These are phyloP conservation scores for Macrotrachela quadricornifera DNA, from an alignment of 1,140 invertebrate genomes.

Conservation along the genomic window DNA sequence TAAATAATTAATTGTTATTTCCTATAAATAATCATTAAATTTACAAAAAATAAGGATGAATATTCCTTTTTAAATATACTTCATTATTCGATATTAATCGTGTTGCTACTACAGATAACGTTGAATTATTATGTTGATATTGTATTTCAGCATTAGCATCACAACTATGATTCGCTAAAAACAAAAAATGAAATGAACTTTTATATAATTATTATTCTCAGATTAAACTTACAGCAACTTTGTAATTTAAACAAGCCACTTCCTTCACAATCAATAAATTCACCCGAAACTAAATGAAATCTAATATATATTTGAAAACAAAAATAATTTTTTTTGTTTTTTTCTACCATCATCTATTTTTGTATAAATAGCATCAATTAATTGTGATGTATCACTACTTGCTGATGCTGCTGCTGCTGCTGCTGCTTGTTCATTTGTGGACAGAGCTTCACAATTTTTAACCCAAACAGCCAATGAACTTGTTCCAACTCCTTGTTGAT, in stretches of 20 bases:
- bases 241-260: slow-evolving; percentile 63
- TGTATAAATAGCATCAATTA: slow-evolving; percentile 59
- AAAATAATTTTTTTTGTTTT: not conserved
- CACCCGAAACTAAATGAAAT: slow-evolving; percentile 46
- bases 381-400: slow-evolving; percentile 16
- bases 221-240: slow-evolving; percentile 40
- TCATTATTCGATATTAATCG: slow-evolving; percentile 37
- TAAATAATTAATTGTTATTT: slow-evolving; percentile 72
- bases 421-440: not conserved
- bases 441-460: slow-evolving; percentile 40
- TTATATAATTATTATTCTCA: not conserved
- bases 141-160: slow-evolving; percentile 59
- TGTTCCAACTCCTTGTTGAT: slow-evolving; percentile 77
- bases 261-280: slow-evolving; percentile 75
- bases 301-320: slow-evolving; percentile 4
- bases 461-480: slow-evolving; percentile 66
- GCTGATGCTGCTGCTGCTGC: not conserved
- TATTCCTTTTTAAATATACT: no score
- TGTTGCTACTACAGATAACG: slow-evolving; percentile 49
- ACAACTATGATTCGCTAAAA: slow-evolving; percentile 64
- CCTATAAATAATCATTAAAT: slow-evolving; percentile 22
- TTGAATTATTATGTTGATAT: slow-evolving; percentile 61
- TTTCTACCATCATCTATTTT: slow-evolving; percentile 52
- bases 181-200: slow-evolving; percentile 5
- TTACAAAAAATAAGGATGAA: no score